Evolutionary conservation across 2,113 vertebrate species (phyloP), one percentile per base, ranked within the genome.

Genomic region (Thymallus thymallus): DNA sequence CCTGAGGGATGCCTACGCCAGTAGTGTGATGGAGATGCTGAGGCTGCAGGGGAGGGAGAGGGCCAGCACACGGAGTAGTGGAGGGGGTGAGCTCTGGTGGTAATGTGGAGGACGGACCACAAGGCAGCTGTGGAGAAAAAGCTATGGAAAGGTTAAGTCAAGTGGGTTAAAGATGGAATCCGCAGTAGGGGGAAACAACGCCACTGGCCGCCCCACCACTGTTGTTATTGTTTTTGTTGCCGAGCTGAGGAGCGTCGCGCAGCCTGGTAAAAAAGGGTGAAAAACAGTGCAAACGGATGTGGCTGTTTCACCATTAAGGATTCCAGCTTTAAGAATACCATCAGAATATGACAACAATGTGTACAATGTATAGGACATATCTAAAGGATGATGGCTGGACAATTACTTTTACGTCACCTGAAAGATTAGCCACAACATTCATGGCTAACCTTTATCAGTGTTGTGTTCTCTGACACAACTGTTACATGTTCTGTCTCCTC

Each of bases 1-100:
- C 83, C 80, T 98, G 81, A 91, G 97, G 77, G 97, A 98, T 65
- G 85, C 94, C 58, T 98, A 99, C 20, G 96, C 97, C n/a, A 92
- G 93, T 45, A 96, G 95, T 20, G 81, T 99, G 81, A 89, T 97
- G 94, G 96, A 98, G 82, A 94, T 98, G 94, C 63, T 97, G 75
- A 90, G 92, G 60, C 78, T 97, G 73, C 95, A 93, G 78, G 91
- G 94, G 60, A 91, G 93, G 74, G 94, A 95, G 71, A 88, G 96
- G 82, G 94, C 91, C 14, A 98, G 96, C 73, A 97, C 95, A 0
- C 92, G 94, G 78, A 92, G 91, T 84, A 96, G 96, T 18, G 94
- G 91, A 12, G 96, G 94, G 29, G 96, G 96, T 1, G 95, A 95
- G 12, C 92, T 95, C 81, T 97, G 96, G 95, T 96, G 95, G 86